phyloP scores from a whole-genome alignment of 37 sponge, comb jelly and placozoan genomes.

The Cladorhizidae sp. region DNA sequence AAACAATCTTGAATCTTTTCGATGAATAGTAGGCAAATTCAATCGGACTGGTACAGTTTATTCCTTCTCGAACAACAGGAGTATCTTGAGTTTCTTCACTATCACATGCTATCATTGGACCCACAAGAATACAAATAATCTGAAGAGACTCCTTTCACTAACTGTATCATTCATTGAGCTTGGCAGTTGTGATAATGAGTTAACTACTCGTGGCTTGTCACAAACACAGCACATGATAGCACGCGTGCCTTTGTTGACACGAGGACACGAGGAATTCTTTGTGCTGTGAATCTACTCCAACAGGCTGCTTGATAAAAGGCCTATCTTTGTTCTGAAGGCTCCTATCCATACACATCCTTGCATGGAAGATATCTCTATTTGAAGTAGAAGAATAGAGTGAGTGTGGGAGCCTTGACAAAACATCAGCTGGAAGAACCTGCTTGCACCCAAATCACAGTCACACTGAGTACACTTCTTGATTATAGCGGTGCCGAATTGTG shows the following conservation, averaged over 20 bases:
- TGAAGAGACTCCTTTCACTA: neutral
- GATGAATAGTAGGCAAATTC: conserved; percentile 15
- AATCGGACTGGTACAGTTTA: too few species aligned
- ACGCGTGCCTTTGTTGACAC: neutral
- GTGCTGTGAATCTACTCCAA: neutral
- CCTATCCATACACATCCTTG: conserved; percentile 12
- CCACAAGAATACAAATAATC: neutral
- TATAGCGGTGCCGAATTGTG: conserved; percentile 36
- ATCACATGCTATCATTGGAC: neutral
- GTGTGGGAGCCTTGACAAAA: conserved; percentile 2
- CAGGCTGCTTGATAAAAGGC: neutral
- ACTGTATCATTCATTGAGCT: neutral
- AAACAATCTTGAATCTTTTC: neutral
- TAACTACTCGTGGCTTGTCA: conserved; percentile 3
- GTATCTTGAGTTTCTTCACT: neutral
- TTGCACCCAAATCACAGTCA: conserved; percentile 17
- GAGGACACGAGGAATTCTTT: neutral
- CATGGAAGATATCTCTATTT: too few species aligned
- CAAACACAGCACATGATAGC: neutral
- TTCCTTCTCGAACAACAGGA: conserved; percentile 2
- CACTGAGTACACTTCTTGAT: conserved; percentile 37
- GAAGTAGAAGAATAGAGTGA: neutral
- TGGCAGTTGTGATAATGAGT: neutral
- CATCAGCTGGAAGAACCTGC: conserved; percentile 4
- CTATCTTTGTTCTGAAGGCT: neutral